Percentiles rank a stretch among this genome's conserved stretches.
These are phyloP conservation scores for Chamaea fasciata DNA, from an alignment of 2,113 vertebrate genomes.

Conservation along the genomic window DNA sequence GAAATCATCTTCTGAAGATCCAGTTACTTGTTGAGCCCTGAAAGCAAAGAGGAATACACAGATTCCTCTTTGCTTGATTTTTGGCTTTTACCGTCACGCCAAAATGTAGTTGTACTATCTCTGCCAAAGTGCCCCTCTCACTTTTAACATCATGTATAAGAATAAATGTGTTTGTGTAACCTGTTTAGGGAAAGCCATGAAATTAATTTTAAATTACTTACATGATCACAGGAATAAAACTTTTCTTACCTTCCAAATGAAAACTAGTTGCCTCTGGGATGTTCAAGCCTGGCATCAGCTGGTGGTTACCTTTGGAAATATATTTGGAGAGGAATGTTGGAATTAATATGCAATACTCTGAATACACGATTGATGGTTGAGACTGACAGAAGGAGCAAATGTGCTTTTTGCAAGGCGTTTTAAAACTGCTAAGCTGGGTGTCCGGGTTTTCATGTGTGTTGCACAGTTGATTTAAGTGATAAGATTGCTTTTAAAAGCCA, in stretches of 20 bases:
- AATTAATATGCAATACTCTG: not conserved
- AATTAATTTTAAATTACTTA: not conserved
- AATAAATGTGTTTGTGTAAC: not conserved
- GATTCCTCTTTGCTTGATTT: not conserved
- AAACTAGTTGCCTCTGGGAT: not conserved
- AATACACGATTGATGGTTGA: not conserved
- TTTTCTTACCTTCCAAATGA: not conserved
- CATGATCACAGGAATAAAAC: not conserved
- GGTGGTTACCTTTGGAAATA: not conserved
- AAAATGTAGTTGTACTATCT: not conserved
- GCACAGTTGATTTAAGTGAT: not conserved
- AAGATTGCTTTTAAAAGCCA: not conserved
- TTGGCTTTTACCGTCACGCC: not conserved
- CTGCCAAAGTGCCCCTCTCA: not conserved
- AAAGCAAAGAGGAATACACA: not conserved
- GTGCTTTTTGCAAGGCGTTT: not conserved
- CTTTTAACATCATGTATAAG: not conserved
- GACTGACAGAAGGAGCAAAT: not conserved
- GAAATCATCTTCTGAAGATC: constrained; percentile 71
- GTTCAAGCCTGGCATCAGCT: not conserved
- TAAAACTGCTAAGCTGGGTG: not conserved
- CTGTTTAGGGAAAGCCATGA: not conserved
- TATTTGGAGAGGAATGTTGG: not conserved
- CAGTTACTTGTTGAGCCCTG: constrained; percentile 46
- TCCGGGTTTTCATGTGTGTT: not conserved